Evolutionary conservation across 2,888 invertebrate species (phyloP), one percentile per base, ranked within the genome.

Genomic region (Acronicta alni): DNA sequence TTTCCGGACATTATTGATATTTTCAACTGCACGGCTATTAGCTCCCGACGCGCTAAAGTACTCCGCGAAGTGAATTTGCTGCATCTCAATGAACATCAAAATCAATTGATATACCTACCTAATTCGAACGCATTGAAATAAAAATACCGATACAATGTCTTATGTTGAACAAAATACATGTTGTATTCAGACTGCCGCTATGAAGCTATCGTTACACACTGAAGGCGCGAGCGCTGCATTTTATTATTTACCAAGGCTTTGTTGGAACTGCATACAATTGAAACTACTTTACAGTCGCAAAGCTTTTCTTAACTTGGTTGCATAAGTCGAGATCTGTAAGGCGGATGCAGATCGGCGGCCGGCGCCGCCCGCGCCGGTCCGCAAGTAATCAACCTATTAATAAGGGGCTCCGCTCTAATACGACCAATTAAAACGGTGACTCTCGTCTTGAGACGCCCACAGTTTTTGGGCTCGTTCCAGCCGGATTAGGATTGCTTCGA

Each of bases 301-400:
- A 82, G 83, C 81, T 85, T 84, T 82, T 83, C 83, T 83, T 84
- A 84, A 80, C 78, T 79, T 56, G 78, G 82, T 85, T 85, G 84
- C 81, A 81, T 86, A 86, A 84, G 77, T 79, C 67, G 76, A 77
- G 75, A 70, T 71, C 68, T 70, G 71, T 67, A 75, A 77, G 70
- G 80, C 71, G 74, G 76, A 79, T 80, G 80, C 75, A 75, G 67
- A 72, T 72, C 68, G 70, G 69, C 60, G 76, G 75, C 80, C 82
- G 68, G 68, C 66, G 58, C 70, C 75, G 68, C 72, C 68, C 67
- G 80, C 82, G 76, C 78, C 85, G 86, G 85, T 87, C 91, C 90
- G 87, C 90, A 87, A 89, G 87, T 92, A 93, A 94, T 92, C 93
- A 90, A 90, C 91, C 93, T 91, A 94, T 94, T 94, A 92, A 93